Evolutionary conservation across 2,113 vertebrate genomes (phyloP).

Genomic region (Mustela lutreola): DNA sequence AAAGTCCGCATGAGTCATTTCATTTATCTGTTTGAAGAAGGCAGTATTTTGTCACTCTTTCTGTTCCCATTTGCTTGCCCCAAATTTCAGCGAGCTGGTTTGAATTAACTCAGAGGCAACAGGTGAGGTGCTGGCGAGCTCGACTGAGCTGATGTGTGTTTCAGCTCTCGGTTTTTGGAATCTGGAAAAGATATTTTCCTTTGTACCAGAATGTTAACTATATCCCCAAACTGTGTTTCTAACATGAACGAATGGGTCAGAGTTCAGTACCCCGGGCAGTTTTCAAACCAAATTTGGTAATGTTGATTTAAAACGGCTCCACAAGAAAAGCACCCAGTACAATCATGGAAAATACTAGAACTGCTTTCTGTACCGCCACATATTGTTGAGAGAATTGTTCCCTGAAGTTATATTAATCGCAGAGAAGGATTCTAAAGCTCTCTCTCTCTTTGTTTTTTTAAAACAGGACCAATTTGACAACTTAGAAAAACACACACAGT

Average conservation of each 20-base stretch:
- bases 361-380: background rate
- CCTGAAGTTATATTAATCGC: background rate
- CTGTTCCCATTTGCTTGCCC: background rate
- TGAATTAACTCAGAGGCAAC: background rate
- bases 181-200: background rate
- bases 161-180: background rate
- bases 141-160: background rate
- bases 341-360: constrained; percentile 77
- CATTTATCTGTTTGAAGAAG: background rate
- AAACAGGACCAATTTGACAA: constrained; percentile 98
- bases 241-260: background rate
- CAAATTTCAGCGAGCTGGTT: background rate
- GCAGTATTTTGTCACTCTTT: background rate
- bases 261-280: background rate
- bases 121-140: background rate
- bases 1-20: background rate
- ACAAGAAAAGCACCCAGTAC: background rate
- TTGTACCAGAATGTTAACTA: background rate
- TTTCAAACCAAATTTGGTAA: constrained; percentile 60
- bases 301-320: constrained; percentile 52
- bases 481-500: constrained; percentile 97
- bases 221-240: background rate
- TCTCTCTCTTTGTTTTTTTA: background rate
- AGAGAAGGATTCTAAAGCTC: constrained; percentile 57
- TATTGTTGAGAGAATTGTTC: background rate